A percentile compares a stretch with the other conserved stretches of the same genome.
Conservation (phyloP, 2,888 invertebrate genomes). For the Drosophila paranaensis region DNA sequence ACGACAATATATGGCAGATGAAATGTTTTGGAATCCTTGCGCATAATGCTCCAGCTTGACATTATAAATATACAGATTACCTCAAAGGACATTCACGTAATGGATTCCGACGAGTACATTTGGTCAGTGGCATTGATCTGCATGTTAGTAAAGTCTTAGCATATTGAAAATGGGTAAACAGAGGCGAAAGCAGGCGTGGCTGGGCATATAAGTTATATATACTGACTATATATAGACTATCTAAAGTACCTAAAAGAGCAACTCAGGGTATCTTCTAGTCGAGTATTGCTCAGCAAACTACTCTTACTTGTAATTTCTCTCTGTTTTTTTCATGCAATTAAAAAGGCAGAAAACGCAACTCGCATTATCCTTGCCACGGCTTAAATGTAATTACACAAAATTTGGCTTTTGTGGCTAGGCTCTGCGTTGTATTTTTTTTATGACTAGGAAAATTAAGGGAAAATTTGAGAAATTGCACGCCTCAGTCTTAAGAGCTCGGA, state of each 20-base stretch:
- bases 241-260: background rate
- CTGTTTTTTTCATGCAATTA: constrained; percentile 46
- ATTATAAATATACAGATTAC: constrained; percentile 82
- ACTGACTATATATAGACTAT: too few species aligned
- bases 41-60: constrained; percentile 63
- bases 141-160: constrained; percentile 5
- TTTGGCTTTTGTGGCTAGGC: constrained; percentile 65
- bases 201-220: background rate
- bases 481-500: constrained; percentile 24
- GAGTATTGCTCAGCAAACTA: background rate
- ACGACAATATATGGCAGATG: constrained; percentile 72
- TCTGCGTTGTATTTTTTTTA: constrained; percentile 21
- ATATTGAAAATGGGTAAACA: background rate
- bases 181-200: background rate
- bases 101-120: constrained; percentile 27
- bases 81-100: constrained; percentile 52
- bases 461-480: constrained; percentile 68
- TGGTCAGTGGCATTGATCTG: constrained; percentile 19
- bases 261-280: background rate
- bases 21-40: constrained; percentile 67
- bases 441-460: constrained; percentile 42
- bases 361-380: constrained; percentile 55
- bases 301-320: background rate
- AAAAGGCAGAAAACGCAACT: constrained; percentile 37
- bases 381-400: constrained; percentile 77